A percentile compares a stretch with the other conserved stretches of the same genome.
phyloP scores from a whole-genome alignment of 2,888 invertebrate genomes.

The Tetanocera ferruginea region DNA sequence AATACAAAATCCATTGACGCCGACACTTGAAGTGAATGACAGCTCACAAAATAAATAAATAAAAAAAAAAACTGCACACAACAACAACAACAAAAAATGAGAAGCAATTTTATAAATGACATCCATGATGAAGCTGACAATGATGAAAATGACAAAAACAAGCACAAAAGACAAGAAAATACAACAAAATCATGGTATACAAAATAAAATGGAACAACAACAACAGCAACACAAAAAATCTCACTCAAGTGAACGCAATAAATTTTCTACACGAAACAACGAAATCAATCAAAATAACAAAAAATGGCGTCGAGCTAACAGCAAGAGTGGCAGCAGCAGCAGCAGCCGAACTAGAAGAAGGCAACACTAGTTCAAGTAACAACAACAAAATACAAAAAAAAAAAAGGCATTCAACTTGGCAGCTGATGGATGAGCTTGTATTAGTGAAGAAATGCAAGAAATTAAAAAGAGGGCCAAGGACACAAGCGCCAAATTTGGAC shows the following conservation, averaged over 20 bases:
- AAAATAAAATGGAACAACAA: background rate
- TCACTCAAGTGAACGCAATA: constrained; percentile 46
- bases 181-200: constrained; percentile 19
- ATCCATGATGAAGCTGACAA: constrained; percentile 39
- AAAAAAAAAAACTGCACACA: constrained; percentile 41
- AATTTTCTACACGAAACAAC: constrained; percentile 59
- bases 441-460: constrained; percentile 22
- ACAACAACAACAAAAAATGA: constrained; percentile 7
- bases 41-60: constrained; percentile 30
- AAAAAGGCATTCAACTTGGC: constrained; percentile 25
- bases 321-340: background rate
- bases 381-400: no score
- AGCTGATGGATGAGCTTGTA: constrained; percentile 54
- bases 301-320: constrained; percentile 10
- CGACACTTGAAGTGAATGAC: constrained; percentile 15
- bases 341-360: background rate
- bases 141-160: constrained; percentile 36
- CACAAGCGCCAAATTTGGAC: constrained; percentile 40
- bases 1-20: background rate
- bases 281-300: constrained; percentile 57
- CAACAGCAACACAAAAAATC: constrained; percentile 22
- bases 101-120: constrained; percentile 39
- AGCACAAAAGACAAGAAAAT: constrained; percentile 39
- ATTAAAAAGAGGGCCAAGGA: constrained; percentile 54
- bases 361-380: background rate